Base-by-base conservation (phyloP, 2,113 vertebrate genomes). In the Siniperca chuatsi region DNA sequence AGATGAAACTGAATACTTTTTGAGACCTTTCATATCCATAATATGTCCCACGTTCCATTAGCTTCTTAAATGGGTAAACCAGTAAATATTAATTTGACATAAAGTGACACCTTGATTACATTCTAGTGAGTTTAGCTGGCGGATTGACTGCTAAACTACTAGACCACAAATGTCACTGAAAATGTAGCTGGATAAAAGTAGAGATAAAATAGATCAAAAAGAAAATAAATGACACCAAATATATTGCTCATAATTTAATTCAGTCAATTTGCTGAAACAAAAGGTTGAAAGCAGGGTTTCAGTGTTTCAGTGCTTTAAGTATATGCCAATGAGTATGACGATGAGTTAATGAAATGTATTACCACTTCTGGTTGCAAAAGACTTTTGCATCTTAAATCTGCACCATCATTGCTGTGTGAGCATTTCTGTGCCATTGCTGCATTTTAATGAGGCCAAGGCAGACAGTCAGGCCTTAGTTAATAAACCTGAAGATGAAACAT, bases 401-500 rank as follows among this genome's bases (percentile, higher is more conserved):
- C 64, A 64, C 21, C 73, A 75, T 72, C 75, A 75, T 42, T 71
- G 44, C 73, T 81, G 57, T 57, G 76, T 71, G 75, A 77, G 68
- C 79, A 46, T 79, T 78, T 82, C 72, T 81, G 75, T 68, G 35
- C 4, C 35, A 78, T 44, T 20, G 25, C 42, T 86, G 67, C 75
- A 81, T 87, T 78, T 79, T 80, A 92, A 93, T 89, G 74, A 90
- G 87, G 73, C 74, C 74, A 61, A 25, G n/a, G 52, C 54, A 68
- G 67, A 25, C 77, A 82, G 78, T 66, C 77, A 67, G 84, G 69
- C 35, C 68, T 79, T 76, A 52, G 82, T 85, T 94, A 91, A 89
- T 90, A 88, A 91, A 86, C 60, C 65, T 86, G 55, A 68, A 90
- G 90, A 92, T 92, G 89, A 94, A 91, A 89, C 75, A 83, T 83